Evolutionary conservation across 2,888 invertebrate species (phyloP), one percentile per base, ranked within the genome.

Genomic region (Rhingia campestris): DNA sequence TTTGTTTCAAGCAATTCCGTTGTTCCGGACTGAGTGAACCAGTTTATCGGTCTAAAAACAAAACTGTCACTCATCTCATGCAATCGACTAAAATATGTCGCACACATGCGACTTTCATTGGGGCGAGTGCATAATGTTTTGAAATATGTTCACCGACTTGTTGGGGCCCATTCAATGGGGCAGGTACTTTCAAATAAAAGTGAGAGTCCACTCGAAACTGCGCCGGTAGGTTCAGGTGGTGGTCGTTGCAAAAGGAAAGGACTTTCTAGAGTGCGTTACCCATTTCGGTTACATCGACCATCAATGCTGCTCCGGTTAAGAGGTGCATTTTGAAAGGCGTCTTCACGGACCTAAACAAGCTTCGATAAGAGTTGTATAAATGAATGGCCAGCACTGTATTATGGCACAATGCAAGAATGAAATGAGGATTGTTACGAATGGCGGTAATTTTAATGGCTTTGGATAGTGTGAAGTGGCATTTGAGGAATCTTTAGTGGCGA

Each of bases 131-230:
- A 12, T 6, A 14, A n/a, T 22, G 22, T 22, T 22, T 22, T 22
- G 22, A 22, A 22, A 22, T 22, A 9, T 12, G 10, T 6, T 35
- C 47, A 49, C 22, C 10, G 47, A 49, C 63, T 64, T 45, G 49
- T 30, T 9, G 6, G 22, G 5, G 39, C 47, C 79, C 73, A 80
- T 54, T 61, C 14, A 45, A 59, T 32, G 61, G 70, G 63, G 35
- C 64, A 56, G 61, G 54, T 45, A 77, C 72, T 77, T 79, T 73
- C 69, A 22, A 79, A 69, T 63, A 67, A 82, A 82, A 82, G 82
- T 82, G 67, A 82, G 61, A 77, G 82, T 77, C 63, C 41, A 56
- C 70, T 66, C 30, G 14, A 39, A 37, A 5, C 10, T 30, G 6
- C 7, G 22, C 22, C 22, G 7, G 32, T 59, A 9, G 22, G 61